phyloP scores from a whole-genome alignment of 2,113 vertebrate genomes.

The Picathartes gymnocephalus region DNA sequence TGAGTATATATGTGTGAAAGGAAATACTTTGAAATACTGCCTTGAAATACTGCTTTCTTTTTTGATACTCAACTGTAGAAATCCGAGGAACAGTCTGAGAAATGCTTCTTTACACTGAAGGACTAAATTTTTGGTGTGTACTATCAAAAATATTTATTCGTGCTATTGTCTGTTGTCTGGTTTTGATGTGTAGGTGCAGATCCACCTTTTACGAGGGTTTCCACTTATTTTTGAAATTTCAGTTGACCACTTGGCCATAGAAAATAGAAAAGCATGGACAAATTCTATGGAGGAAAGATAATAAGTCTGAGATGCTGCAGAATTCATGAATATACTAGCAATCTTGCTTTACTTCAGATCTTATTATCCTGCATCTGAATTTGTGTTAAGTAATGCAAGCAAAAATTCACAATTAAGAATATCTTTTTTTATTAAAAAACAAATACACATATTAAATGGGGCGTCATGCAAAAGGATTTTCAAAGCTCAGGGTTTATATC shows the following conservation, averaged over 20 bases:
- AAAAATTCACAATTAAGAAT: not conserved
- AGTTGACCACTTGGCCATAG: not conserved
- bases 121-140: not conserved
- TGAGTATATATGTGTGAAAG: not conserved
- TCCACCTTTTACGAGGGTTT: conserved; percentile 39
- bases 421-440: not conserved
- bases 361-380: not conserved
- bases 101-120: not conserved
- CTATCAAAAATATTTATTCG: not conserved
- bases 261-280: not conserved
- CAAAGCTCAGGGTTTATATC: not conserved
- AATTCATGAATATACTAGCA: not conserved
- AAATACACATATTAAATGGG: not conserved
- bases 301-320: not conserved
- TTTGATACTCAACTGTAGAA: not conserved
- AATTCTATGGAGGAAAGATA: not conserved
- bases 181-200: not conserved
- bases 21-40: not conserved
- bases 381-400: not conserved
- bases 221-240: conserved; percentile 33
- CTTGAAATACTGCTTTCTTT: not conserved
- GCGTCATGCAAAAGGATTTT: not conserved
- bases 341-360: not conserved
- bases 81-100: not conserved
- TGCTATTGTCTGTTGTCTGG: not conserved